phyloP scores from a whole-genome alignment of 2,113 vertebrate genomes.

The Takifugu flavidus region DNA sequence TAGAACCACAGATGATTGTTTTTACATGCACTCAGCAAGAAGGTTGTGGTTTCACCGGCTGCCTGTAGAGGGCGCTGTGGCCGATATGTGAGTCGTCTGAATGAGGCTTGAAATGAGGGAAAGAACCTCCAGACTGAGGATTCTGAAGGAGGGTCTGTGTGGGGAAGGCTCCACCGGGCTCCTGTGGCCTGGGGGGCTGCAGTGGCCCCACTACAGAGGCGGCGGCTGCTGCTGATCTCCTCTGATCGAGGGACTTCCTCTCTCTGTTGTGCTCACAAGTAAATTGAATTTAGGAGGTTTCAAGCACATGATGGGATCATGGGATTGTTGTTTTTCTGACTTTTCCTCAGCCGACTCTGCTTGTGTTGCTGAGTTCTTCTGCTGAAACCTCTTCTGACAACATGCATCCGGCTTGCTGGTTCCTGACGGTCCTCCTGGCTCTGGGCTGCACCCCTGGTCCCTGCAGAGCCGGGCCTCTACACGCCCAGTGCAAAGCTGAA shows the following conservation, averaged over 20 bases:
- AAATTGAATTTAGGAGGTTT: slow-evolving; percentile 60
- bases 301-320: slow-evolving; percentile 70
- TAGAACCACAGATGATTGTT: too few species aligned
- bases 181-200: too few species aligned
- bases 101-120: too few species aligned
- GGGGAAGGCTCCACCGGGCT: too few species aligned
- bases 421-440: slow-evolving; percentile 32
- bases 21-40: too few species aligned
- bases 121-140: too few species aligned
- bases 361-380: background rate
- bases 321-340: slow-evolving; percentile 37
- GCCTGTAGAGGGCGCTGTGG: too few species aligned
- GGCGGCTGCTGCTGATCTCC: background rate
- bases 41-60: too few species aligned
- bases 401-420: slow-evolving; percentile 37
- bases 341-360: background rate
- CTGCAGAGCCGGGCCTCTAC: slow-evolving; percentile 63
- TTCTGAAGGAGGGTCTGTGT: too few species aligned
- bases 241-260: background rate
- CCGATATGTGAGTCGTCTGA: too few species aligned
- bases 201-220: background rate
- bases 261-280: background rate
- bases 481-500: slow-evolving; percentile 76
- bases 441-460: slow-evolving; percentile 16
- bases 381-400: background rate